These are phyloP conservation scores for Zoanthus sansibaricus DNA, from an alignment of 92 coral and sea anemone genomes.

Conservation along the genomic window DNA sequence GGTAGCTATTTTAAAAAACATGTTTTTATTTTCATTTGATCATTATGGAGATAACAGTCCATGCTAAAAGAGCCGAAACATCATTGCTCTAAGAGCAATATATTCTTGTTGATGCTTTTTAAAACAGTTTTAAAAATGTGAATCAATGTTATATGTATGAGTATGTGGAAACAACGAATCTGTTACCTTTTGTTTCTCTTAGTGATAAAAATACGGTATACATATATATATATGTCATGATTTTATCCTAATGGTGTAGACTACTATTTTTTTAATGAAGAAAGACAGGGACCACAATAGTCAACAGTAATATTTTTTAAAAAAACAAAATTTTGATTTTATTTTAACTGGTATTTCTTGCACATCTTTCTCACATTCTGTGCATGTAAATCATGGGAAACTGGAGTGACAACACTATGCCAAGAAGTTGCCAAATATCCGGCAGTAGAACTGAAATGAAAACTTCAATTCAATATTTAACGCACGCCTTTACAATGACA, in stretches of 20 bases:
- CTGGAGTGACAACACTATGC: too few species aligned
- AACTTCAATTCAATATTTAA: too few species aligned
- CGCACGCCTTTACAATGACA: too few species aligned
- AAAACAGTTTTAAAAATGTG: background rate
- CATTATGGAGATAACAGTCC: too few species aligned
- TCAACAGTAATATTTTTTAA: background rate
- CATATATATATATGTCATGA: background rate
- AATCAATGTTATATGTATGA: background rate
- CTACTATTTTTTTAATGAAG: background rate
- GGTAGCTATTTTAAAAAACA: too few species aligned
- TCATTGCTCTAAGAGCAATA: too few species aligned
- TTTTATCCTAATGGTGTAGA: background rate
- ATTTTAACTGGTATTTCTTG: constrained; percentile 1
- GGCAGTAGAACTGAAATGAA: too few species aligned
- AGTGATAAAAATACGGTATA: background rate
- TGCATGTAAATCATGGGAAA: background rate
- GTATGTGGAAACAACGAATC: background rate
- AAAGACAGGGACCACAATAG: constrained; percentile 1
- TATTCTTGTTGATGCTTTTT: too few species aligned
- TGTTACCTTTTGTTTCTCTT: background rate
- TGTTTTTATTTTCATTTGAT: too few species aligned
- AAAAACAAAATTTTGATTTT: constrained; percentile 3
- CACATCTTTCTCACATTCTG: background rate
- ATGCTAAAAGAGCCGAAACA: too few species aligned
- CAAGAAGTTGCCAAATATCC: too few species aligned